phyloP scores from a whole-genome alignment of 2,797 vertebrate species.

The Paguma larvata region DNA sequence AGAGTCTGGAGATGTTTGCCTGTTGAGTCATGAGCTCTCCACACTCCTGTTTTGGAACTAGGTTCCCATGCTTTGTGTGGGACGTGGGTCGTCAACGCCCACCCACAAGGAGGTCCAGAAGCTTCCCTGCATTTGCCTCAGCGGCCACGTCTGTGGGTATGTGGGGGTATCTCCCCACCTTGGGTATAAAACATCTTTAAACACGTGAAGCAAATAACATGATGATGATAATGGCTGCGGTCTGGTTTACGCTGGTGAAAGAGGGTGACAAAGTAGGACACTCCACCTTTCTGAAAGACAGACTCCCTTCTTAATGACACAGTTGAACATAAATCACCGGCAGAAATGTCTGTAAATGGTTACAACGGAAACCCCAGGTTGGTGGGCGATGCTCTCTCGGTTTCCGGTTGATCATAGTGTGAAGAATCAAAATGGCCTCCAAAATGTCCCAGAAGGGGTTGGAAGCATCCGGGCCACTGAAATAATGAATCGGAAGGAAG shows the following conservation, averaged over 20 bases:
- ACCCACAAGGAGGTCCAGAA: rapidly evolving
- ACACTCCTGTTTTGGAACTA: rapidly evolving
- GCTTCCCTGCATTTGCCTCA: rapidly evolving
- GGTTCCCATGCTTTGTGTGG: rapidly evolving
- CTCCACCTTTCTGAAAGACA: constrained; percentile 64
- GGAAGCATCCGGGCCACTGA: not conserved
- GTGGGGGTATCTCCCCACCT: not conserved
- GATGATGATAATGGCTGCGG: constrained; percentile 38
- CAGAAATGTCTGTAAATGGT: constrained; percentile 21
- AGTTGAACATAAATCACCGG: not conserved
- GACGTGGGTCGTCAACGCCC: rapidly evolving
- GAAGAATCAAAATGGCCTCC: constrained; percentile 24
- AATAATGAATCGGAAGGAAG: not conserved
- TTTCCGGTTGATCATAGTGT: not conserved
- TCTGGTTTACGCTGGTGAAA: constrained; percentile 62
- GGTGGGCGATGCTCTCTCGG: not conserved
- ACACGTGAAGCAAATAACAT: constrained; percentile 62
- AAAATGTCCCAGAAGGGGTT: not conserved
- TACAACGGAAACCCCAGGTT: not conserved
- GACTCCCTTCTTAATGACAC: constrained; percentile 62
- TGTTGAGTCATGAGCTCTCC: rapidly evolving
- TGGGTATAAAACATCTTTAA: not conserved
- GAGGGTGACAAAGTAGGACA: constrained; percentile 57
- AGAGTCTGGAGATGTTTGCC: not conserved
- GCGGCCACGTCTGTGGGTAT: rapidly evolving